These are phyloP conservation scores for Staurois parvus DNA, from an alignment of 2,797 vertebrate species.

Conservation along the genomic window DNA sequence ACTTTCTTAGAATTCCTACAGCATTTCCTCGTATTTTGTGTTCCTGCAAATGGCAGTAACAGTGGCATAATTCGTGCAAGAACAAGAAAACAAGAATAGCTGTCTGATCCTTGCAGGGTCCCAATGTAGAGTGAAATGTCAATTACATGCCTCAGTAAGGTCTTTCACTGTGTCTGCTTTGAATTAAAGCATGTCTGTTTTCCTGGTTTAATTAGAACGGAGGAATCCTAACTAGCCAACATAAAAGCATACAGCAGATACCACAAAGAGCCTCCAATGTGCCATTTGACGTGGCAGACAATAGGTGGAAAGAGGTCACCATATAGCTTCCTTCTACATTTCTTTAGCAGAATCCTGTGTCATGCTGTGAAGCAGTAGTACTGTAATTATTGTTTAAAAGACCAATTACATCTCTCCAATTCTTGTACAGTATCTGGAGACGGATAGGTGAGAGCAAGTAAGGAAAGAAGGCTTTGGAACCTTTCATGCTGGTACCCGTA, in stretches of 20 bases:
- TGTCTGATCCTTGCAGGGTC: background rate
- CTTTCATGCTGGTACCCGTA: too few relatives aligned
- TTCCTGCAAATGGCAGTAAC: background rate
- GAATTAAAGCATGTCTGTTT: conserved; percentile 11
- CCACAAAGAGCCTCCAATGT: background rate
- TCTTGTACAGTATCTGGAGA: background rate
- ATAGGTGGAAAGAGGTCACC: conserved; percentile 17
- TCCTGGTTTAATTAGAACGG: conserved; percentile 2
- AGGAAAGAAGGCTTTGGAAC: too few relatives aligned
- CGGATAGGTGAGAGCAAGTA: background rate
- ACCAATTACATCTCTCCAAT: background rate
- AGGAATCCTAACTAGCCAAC: background rate
- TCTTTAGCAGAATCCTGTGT: background rate
- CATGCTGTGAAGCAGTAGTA: background rate
- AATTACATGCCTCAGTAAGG: conserved; percentile 22
- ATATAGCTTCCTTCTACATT: background rate
- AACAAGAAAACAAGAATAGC: background rate
- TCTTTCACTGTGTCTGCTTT: background rate
- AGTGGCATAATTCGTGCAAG: background rate
- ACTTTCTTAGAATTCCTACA: background rate
- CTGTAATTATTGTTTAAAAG: conserved; percentile 8
- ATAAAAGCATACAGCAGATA: background rate
- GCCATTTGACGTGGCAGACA: background rate
- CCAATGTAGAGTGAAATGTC: conserved; percentile 25
- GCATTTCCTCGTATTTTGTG: background rate